phyloP scores from a whole-genome alignment of 2,113 vertebrate genomes.

The Herpailurus yagouaroundi region DNA sequence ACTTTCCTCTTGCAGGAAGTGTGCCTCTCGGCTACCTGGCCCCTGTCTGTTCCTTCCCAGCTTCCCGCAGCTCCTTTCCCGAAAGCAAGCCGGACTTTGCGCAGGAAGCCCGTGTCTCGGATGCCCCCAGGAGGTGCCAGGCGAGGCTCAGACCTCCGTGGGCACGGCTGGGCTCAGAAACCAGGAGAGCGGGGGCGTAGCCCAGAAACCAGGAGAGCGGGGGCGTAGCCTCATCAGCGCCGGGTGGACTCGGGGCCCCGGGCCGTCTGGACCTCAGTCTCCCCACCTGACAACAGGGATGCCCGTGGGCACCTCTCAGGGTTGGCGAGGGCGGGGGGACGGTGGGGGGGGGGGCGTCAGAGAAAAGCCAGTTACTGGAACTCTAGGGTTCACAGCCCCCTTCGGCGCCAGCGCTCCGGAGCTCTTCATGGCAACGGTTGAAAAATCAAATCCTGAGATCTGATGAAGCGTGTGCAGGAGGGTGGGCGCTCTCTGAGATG shows the following conservation, averaged over 20 bases:
- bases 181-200: background rate
- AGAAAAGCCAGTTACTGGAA: too few relatives aligned
- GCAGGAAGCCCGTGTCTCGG: background rate
- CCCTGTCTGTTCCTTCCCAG: background rate
- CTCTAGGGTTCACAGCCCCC: background rate
- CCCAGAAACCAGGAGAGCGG: background rate
- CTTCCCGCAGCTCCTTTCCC: background rate
- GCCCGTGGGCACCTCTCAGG: background rate
- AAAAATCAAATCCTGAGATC: background rate
- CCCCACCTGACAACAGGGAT: fast-evolving
- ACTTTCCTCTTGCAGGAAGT: slow-evolving; percentile 34
- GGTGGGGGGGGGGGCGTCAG: fast-evolving
- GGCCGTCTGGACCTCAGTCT: background rate
- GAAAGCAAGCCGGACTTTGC: background rate
- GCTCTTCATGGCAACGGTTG: too few relatives aligned
- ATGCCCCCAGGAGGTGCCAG: background rate
- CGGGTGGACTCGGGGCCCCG: background rate
- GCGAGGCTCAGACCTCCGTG: fast-evolving
- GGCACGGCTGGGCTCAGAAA: background rate
- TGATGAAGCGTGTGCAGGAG: fast-evolving
- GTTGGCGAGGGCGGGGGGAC: too few relatives aligned
- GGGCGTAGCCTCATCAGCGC: background rate
- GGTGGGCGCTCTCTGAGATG: too few relatives aligned
- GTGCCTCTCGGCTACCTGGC: background rate
- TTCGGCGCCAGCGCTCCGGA: fast-evolving